Base-by-base conservation (phyloP, 2,797 vertebrate species). In the Poeciliopsis infans region DNA sequence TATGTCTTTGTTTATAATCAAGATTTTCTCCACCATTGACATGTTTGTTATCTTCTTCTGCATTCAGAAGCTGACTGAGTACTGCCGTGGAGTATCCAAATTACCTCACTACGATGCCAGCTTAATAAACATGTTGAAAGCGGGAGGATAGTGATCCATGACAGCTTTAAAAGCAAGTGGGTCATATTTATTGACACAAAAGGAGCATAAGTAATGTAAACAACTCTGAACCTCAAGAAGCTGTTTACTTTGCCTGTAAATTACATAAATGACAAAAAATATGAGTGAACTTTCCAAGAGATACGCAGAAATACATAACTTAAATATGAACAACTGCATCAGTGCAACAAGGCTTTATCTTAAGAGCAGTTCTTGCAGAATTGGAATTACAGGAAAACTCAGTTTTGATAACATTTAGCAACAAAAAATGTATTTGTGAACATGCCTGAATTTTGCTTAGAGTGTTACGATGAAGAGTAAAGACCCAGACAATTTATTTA, bases 171-270 rank as follows among this genome's bases (percentile, higher is more conserved):
- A 64, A 64, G 31, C 59, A 28, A 64, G 18, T 20, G 36, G 18
- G 33, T 66, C 33, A 39, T 66, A 66, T 66, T 66, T 66, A 66
- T 13, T 11, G 61, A 11, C 33, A 66, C 39, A 66, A 36, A 66
- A 16, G 16, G 61, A 36, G 31, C 31, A 64, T 36, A 64, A 20
- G 18, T 64, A 33, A 36, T 36, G 36, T 7, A 64, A 64, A 64
- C 61, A 64, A 36, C 61, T 64, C 61, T 64, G 16, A 64, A 64
- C 33, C 33, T 64, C 61, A 64, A 64, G 18, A 64, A 64, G 16
- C 33, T 64, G 18, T 64, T 64, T 20, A 64, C 6, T 20, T 18
- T 64, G 61, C 6, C 61, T 64, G 33, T 36, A 20, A 33, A 36
- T 20, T 64, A 7, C 61, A 20, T 64, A 64, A 64, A 36, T 64